Conservation (phyloP, 1,140 invertebrate species). For the Pentalonia nigronervosa region DNA sequence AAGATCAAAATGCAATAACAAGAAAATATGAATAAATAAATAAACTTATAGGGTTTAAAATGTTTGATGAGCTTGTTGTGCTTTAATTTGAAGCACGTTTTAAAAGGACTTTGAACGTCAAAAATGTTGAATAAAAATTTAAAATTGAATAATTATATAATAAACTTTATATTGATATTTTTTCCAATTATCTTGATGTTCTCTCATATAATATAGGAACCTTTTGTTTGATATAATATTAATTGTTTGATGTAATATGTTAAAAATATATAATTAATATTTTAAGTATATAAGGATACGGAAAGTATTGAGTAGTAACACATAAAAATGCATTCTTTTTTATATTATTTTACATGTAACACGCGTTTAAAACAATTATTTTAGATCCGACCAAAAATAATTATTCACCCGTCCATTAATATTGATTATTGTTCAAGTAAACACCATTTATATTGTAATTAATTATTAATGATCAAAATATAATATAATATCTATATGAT, state of each 20-base stretch:
- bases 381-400: constrained; percentile 17
- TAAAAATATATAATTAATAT: not conserved
- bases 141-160: not conserved
- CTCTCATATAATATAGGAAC: constrained; percentile 6
- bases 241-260: not conserved
- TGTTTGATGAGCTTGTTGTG: not conserved
- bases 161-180: constrained; percentile 4
- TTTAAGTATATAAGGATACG: not conserved
- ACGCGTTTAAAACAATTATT: not conserved
- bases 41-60: not conserved
- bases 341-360: not conserved
- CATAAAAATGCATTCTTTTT: not conserved
- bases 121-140: not conserved
- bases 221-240: constrained; percentile 15
- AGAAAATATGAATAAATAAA: not conserved
- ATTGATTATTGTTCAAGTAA: constrained; percentile 4
- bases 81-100: not conserved
- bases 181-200: constrained; percentile 5
- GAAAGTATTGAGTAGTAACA: not conserved
- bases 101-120: not conserved
- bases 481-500: not conserved
- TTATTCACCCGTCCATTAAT: constrained; percentile 18
- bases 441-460: constrained; percentile 32
- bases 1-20: not conserved
- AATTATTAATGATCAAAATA: constrained; percentile 19